Conservation (phyloP, 2,113 vertebrate genomes). For the Anguilla rostrata region DNA sequence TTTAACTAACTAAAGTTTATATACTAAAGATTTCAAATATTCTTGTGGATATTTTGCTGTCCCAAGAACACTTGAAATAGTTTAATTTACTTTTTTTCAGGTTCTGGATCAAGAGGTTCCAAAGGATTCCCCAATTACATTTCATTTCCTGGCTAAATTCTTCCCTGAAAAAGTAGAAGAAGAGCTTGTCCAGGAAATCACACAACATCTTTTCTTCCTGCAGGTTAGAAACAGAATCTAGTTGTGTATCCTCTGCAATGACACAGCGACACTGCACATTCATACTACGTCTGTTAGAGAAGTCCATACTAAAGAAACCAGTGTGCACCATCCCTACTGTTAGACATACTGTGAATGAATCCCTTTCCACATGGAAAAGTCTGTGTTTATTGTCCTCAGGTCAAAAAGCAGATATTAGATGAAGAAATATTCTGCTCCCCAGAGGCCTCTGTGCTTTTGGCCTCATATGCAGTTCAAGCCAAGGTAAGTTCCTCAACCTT, state of each 20-base stretch:
- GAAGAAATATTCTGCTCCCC: conserved; percentile 93
- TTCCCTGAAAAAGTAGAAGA: conserved; percentile 93
- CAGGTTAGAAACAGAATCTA: conserved; percentile 68
- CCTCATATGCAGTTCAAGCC: conserved; percentile 90
- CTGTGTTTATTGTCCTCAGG: conserved; percentile 61
- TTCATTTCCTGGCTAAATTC: conserved; percentile 89
- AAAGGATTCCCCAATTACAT: conserved; percentile 87
- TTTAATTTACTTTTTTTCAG: conserved; percentile 51
- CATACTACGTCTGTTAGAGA: background rate
- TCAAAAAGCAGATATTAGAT: conserved; percentile 92
- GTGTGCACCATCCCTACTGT: background rate
- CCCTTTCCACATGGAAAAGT: background rate
- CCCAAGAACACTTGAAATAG: background rate
- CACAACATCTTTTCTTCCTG: conserved; percentile 92
- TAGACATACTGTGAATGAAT: background rate
- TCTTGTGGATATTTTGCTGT: background rate
- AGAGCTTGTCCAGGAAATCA: conserved; percentile 91
- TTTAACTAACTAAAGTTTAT: background rate
- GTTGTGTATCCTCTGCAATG: background rate
- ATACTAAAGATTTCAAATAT: background rate
- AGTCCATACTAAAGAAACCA: background rate
- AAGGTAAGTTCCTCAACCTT: conserved; percentile 73
- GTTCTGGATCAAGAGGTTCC: conserved; percentile 92
- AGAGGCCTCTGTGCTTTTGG: conserved; percentile 86
- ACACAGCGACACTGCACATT: background rate